Evolutionary conservation across 2,113 vertebrate genomes (phyloP), one percentile per base, ranked within the genome.

Genomic region (Galbula dea): DNA sequence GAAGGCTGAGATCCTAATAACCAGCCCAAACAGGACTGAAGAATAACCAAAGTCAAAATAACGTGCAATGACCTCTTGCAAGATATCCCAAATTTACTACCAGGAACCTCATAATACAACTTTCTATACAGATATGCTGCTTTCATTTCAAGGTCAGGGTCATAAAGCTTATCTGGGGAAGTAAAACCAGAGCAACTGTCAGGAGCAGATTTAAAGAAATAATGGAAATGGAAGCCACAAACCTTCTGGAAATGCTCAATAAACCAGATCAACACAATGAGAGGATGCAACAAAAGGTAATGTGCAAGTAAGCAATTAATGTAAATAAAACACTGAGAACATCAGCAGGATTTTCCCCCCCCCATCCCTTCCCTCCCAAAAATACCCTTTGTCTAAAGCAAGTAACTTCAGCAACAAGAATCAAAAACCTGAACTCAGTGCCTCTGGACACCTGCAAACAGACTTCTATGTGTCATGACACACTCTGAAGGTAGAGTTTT

Each of bases 211-310:
- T 92, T 39, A 89, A 84, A 48, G 71, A 77, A 94, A 94, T 51
- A 39, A 87, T 66, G 93, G 83, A 89, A 87, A 89, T 32, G 41
- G 51, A 87, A 78, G 58, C 52, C 82, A 94, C 88, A 91, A 73
- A 81, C 66, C 37, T 80, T 88, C 55, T 83, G 65, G 75, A 45
- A 86, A 82, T 66, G 93, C 0, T 0, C 69, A 61, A 41, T 63
- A 76, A 74, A 58, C n/a, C 29, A 72, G 36, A 54, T 82, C 85
- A 88, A 78, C 67, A 78, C 26, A 88, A 86, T 80, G 2, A 90
- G n/a, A 83, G 36, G 39, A 65, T 80, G 75, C 43, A 83, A 89
- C 58, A 86, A 73, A 81, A 92, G 19, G 27, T 30, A 39, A 83
- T 12, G 49, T 79, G 72, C 52, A 74, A 86, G 23, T 77, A 94